Evolutionary conservation across 2,113 vertebrate genomes (phyloP).

Genomic region (Oncorhynchus nerka): DNA sequence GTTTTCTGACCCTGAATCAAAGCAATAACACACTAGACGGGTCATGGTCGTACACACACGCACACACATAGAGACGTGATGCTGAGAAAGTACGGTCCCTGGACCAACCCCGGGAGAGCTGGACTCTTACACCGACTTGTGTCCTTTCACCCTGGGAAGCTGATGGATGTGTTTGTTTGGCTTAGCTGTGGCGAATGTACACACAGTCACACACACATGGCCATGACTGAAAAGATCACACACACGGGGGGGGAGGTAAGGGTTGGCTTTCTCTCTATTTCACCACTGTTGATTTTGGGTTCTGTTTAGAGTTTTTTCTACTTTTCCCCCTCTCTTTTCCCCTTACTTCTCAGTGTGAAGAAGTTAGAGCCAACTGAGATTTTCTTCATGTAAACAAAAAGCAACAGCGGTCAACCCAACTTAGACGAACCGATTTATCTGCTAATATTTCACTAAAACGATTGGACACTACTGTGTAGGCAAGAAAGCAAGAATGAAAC

Average conservation of each 20-base stretch:
- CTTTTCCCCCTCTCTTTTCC: conserved; percentile 44
- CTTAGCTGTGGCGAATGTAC: conserved; percentile 52
- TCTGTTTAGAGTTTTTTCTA: conserved; percentile 38
- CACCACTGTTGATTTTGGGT: conserved; percentile 64
- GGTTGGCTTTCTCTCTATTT: conserved; percentile 51
- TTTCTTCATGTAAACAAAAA: conserved; percentile 49
- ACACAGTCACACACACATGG: neutral
- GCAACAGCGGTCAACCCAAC: conserved; percentile 18
- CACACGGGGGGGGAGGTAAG: conserved; percentile 3
- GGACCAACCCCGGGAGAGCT: conserved; percentile 45
- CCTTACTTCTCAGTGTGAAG: conserved; percentile 38
- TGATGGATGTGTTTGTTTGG: conserved; percentile 72
- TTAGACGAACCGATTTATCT: conserved; percentile 34
- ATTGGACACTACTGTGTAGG: neutral
- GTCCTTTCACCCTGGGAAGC: conserved; percentile 64
- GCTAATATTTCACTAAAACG: neutral
- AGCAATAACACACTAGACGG: conserved; percentile 14
- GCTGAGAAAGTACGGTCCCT: conserved; percentile 37
- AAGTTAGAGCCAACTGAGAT: conserved; percentile 45
- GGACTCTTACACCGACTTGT: conserved; percentile 57
- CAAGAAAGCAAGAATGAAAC: neutral
- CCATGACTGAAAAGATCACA: conserved; percentile 13
- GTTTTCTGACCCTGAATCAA: neutral
- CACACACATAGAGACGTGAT: conserved; percentile 19
- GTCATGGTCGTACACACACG: conserved; percentile 14